Conservation (phyloP, 2,888 invertebrate species). For the Teleiodes luculella region DNA sequence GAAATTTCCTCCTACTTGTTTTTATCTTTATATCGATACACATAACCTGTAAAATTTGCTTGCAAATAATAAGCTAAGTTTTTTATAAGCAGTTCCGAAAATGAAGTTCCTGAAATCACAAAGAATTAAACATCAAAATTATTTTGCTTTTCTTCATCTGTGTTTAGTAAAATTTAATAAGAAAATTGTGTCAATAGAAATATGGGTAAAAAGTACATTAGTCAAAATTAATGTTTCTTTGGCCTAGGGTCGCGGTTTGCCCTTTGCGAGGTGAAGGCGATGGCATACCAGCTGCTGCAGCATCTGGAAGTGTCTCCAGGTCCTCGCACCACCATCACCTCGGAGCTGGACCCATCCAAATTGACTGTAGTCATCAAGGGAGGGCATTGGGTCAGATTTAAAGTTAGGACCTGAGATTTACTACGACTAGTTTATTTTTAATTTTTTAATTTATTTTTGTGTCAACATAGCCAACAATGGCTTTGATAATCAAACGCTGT, state of each 20-base stretch:
- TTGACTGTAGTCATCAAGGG: slow-evolving; percentile 40
- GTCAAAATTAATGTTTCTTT: not conserved
- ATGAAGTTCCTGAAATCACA: too few species aligned
- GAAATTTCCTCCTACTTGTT: too few species aligned
- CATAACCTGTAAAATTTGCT: too few species aligned
- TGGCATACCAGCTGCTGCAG: slow-evolving; percentile 46
- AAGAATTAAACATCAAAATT: not conserved
- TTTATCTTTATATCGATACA: too few species aligned
- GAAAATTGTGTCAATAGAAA: not conserved
- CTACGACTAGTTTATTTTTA: too few species aligned
- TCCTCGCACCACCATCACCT: slow-evolving; percentile 39
- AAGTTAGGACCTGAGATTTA: slow-evolving; percentile 13
- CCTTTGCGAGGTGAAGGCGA: slow-evolving; percentile 53
- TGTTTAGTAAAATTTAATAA: not conserved
- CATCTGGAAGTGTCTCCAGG: slow-evolving; percentile 43
- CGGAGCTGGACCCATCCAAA: slow-evolving; percentile 28
- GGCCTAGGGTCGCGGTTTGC: slow-evolving; percentile 52
- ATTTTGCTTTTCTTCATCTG: not conserved
- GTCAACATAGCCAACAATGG: too few species aligned
- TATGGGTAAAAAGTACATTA: not conserved
- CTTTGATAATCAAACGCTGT: too few species aligned
- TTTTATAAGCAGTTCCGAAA: too few species aligned
- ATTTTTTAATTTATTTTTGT: too few species aligned
- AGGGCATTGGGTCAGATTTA: slow-evolving; percentile 47
- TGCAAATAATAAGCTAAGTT: too few species aligned